Evolutionary conservation across 2,888 invertebrate genomes (phyloP), one percentile per base, ranked within the genome.

Genomic region (Clusia tigrina): DNA sequence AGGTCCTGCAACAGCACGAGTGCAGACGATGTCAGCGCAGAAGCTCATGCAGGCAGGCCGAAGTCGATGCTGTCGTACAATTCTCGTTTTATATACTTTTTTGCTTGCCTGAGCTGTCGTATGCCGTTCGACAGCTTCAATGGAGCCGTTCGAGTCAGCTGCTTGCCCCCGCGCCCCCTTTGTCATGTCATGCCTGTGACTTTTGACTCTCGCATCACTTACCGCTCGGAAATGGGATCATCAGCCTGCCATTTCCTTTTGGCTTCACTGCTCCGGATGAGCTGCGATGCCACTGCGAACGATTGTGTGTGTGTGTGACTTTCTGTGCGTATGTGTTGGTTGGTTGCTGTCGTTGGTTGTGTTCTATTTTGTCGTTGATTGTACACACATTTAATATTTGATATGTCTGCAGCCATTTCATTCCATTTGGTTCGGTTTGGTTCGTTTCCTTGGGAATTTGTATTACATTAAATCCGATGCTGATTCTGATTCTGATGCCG

Each of bases 141-240:
- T 48, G 48, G 22, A 48, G 22, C 48, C 20, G 22, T 20, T 48
- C 20, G 22, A 48, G 57, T 42, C 53, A 38, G 58, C 51, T 59
- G 48, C 53, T 20, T 63, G 23, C 2, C 54, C 51, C 9, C 62
- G 48, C 37, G 20, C n/a, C 46, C 56, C 23, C 24, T 63, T 58
- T 62, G 63, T 42, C 52, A 68, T 70, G 72, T 73, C 71, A 46
- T 61, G 61, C 54, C 62, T 61, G 61, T 73, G 72, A 76, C 72
- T 75, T 74, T 74, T 79, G 79, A 76, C 66, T 67, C 61, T 66
- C 66, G 68, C 79, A 78, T 78, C 78, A 79, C 79, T 78, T 79
- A 78, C 78, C 77, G 73, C 73, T 79, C 78, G 79, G 79, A 79
- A 79, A 79, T 78, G 79, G 78, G 78, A 79, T 79, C 79, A 79